These are phyloP conservation scores for Platyscapa corneri DNA, from an alignment of 1,140 invertebrate species.

Conservation along the genomic window DNA sequence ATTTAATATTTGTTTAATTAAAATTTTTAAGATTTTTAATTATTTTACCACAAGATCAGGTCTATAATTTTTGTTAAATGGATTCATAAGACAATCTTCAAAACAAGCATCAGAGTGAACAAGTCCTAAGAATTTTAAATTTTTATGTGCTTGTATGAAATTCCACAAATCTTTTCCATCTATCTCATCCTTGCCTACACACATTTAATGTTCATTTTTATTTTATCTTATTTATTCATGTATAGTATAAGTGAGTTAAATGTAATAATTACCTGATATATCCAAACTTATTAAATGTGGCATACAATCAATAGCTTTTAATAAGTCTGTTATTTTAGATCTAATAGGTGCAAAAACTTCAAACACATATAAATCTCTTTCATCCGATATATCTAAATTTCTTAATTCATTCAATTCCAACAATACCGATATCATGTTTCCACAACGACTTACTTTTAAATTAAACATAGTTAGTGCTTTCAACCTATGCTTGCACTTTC, in stretches of 20 bases:
- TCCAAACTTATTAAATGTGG: conserved; percentile 81
- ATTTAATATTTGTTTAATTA: conserved; percentile 6
- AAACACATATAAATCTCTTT: conserved; percentile 74
- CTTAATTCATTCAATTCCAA: conserved; percentile 77
- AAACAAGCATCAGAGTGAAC: conserved; percentile 79
- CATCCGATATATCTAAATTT: conserved; percentile 81
- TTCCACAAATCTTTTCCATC: conserved; percentile 73
- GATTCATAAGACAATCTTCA: conserved; percentile 76
- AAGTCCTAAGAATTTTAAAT: conserved; percentile 79
- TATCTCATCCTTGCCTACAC: conserved; percentile 76
- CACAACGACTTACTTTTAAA: conserved; percentile 74
- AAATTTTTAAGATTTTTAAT: conserved; percentile 20
- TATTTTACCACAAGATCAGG: conserved; percentile 71
- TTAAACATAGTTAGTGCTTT: conserved; percentile 81
- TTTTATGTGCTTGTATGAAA: conserved; percentile 74
- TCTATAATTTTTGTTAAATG: conserved; percentile 70
- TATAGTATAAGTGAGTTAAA: not conserved
- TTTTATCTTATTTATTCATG: not conserved
- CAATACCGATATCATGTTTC: conserved; percentile 76
- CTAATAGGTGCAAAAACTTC: conserved; percentile 70
- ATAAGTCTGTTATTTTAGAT: conserved; percentile 74
- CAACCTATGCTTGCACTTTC: conserved; percentile 78
- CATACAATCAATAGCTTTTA: conserved; percentile 74
- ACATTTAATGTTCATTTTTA: not conserved
- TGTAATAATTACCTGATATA: conserved; percentile 77